Base-by-base conservation (phyloP, 2,888 invertebrate species). In the Sussaba pulchella region DNA sequence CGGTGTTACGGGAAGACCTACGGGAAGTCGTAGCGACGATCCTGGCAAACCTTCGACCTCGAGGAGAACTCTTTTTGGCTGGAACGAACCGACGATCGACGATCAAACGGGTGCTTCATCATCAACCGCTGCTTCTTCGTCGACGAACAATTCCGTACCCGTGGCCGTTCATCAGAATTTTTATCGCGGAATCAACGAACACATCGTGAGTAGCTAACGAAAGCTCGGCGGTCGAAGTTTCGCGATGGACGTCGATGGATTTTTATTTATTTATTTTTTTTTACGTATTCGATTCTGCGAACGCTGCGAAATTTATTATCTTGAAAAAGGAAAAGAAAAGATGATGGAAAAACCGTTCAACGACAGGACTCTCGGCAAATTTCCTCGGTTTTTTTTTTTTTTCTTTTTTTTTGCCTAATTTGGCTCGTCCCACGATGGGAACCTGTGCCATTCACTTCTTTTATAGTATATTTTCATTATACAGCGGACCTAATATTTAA, bases 1-100 rank as follows among this genome's bases (percentile, higher is more conserved):
- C 85, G 91, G 74, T 88, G 90, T 92, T 87, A 89, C 86, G 86
- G 90, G 87, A 85, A 90, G 88, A 89, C 91, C 82, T 83, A 89
- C 85, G 24, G 87, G 83, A 61, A 86, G 57, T 77, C 90, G 88
- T 71, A 86, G 85, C 14, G 90, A 89, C 50, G 90, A 92, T 52
- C 82, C 87, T 2, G 85, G 87, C n/a, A 76, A 85, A 36, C 88
- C 89, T 5, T 90, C 91, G 14, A 89, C 89, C 1, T 90, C 90
- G 9, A 86, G 87, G 63, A 85, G 90, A 83, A 82, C 84, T 12
- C 85, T 88, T n/a, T 82, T 81, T 73, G 84, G 84, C 4, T 78
- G 85, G 72, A 84, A 74, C 63, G 73, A 83, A 81, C 78, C 81
- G 26, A 81, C 52, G 59, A 85, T 82, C 80, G 76, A 82, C 24